Conservation (phyloP, 1,140 invertebrate genomes). For the Ptiloglossa arizonensis region DNA sequence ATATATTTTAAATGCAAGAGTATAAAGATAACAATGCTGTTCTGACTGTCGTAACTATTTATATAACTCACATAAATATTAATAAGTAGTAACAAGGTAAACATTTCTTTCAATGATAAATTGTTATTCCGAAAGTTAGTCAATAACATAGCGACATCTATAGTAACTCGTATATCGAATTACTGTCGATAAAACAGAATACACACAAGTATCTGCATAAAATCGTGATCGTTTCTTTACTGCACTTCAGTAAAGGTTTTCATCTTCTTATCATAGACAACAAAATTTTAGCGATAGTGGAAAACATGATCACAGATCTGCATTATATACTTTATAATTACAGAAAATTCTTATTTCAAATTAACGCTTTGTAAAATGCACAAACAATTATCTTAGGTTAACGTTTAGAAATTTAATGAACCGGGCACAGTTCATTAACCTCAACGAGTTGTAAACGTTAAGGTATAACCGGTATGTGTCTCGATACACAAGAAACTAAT, state of each 20-base stretch:
- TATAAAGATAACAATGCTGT: background rate
- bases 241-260: background rate
- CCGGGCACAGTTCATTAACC: background rate
- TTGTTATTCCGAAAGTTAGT: background rate
- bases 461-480: no score
- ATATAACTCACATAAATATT: background rate
- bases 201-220: background rate
- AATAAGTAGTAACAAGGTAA: background rate
- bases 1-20: background rate
- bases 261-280: background rate
- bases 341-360: background rate
- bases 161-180: background rate
- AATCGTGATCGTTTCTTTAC: background rate
- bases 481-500: background rate
- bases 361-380: background rate
- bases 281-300: no score
- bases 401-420: background rate
- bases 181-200: conserved; percentile 1
- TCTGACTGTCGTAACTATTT: background rate
- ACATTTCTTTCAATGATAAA: background rate
- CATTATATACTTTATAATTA: background rate
- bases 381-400: background rate
- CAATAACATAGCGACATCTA: conserved; percentile 5
- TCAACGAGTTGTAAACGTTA: background rate
- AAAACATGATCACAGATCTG: no score